Percentiles rank a stretch among this genome's conserved stretches.
These are phyloP conservation scores for Falcaria lacertinaria DNA, from an alignment of 2,888 invertebrate genomes.

Conservation along the genomic window DNA sequence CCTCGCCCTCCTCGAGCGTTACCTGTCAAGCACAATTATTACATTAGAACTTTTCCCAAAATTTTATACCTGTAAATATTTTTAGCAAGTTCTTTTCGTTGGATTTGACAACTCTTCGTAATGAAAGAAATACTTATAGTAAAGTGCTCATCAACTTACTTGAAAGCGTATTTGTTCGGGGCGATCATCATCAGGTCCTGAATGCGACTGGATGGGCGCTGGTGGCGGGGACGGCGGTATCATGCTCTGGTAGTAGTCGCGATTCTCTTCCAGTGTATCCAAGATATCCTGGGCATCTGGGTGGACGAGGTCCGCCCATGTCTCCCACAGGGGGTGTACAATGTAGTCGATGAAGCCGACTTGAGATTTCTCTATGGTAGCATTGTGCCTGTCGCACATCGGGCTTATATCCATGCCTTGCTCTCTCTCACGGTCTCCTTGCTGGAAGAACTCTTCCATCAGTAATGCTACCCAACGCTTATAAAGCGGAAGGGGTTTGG, in stretches of 20 bases:
- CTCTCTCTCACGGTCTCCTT: constrained; percentile 97
- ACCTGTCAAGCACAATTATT: constrained; percentile 73
- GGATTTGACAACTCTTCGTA: too few relatives aligned
- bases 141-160: constrained; percentile 57
- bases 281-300: constrained; percentile 99
- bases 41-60: not conserved
- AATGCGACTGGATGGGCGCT: constrained; percentile 75
- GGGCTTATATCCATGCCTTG: constrained; percentile 98
- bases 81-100: not conserved
- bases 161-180: constrained; percentile 87
- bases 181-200: constrained; percentile 78
- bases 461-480: constrained; percentile 95
- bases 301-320: constrained; percentile 99
- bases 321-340: constrained; percentile 99
- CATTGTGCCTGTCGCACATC: constrained; percentile 98
- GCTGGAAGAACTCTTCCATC: constrained; percentile 99
- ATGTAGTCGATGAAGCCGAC: constrained; percentile 99
- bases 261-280: constrained; percentile 98
- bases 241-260: constrained; percentile 97
- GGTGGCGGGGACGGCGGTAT: constrained; percentile 95
- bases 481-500: constrained; percentile 96
- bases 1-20: constrained; percentile 92
- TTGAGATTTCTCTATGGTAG: constrained; percentile 99
- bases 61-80: not conserved
- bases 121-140: too few relatives aligned